phyloP scores from a whole-genome alignment of 2,888 invertebrate species.

The Drosophila paracracens region DNA sequence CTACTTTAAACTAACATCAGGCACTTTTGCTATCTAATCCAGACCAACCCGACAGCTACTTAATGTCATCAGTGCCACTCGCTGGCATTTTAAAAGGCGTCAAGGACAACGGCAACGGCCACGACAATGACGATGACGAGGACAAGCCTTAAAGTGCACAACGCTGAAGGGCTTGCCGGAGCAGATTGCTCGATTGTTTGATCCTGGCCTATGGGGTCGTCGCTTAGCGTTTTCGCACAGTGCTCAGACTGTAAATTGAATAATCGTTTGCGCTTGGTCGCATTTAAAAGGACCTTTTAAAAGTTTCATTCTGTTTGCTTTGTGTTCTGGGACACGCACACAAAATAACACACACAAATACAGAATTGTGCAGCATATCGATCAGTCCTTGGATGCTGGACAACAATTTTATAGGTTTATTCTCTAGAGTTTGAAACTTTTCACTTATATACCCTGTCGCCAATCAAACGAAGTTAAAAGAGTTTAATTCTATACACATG shows the following conservation, averaged over 20 bases:
- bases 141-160: slow-evolving; percentile 56
- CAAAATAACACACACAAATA: slow-evolving; percentile 16
- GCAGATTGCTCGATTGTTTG: slow-evolving; percentile 24
- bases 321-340: slow-evolving; percentile 26
- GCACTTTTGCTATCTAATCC: slow-evolving; percentile 79
- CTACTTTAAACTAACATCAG: slow-evolving; percentile 81
- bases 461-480: neutral
- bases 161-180: slow-evolving; percentile 35
- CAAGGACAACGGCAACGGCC: slow-evolving; percentile 63
- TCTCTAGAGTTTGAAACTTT: slow-evolving; percentile 22
- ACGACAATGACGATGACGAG: slow-evolving; percentile 27
- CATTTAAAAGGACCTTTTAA: slow-evolving; percentile 73
- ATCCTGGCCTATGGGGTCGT: slow-evolving; percentile 39
- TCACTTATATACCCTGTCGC: slow-evolving; percentile 2
- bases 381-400: slow-evolving; percentile 52
- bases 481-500: neutral
- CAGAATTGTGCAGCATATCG: slow-evolving; percentile 59
- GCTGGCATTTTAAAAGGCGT: slow-evolving; percentile 59
- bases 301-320: slow-evolving; percentile 59
- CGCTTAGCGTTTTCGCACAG: slow-evolving; percentile 43
- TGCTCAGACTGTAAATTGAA: slow-evolving; percentile 69
- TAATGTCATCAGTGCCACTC: slow-evolving; percentile 80
- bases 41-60: slow-evolving; percentile 78
- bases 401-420: slow-evolving; percentile 43
- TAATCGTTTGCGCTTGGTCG: slow-evolving; percentile 78